These are phyloP conservation scores for Shargacucullia verbasci DNA, from an alignment of 2,888 invertebrate species.

Conservation along the genomic window DNA sequence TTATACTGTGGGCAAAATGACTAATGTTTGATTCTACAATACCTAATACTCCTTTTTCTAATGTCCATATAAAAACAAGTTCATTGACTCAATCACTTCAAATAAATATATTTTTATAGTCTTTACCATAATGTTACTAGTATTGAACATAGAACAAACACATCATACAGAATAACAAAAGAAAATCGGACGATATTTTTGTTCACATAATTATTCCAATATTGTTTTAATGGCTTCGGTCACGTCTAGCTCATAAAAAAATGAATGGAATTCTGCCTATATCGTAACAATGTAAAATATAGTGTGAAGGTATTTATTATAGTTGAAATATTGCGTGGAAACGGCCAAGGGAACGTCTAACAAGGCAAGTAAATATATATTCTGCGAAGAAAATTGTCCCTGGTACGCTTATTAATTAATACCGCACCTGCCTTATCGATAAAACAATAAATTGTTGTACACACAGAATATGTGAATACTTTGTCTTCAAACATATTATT, in stretches of 20 bases:
- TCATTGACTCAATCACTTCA: too few species aligned
- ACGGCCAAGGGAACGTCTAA: slow-evolving; percentile 1
- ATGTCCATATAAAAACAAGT: too few species aligned
- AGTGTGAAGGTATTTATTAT: slow-evolving; percentile 45
- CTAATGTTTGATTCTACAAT: too few species aligned
- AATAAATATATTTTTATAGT: background rate
- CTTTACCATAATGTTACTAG: background rate
- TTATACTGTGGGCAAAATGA: too few species aligned
- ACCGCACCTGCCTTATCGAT: slow-evolving; percentile 30
- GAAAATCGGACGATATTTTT: slow-evolving; percentile 6
- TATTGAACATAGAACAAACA: background rate
- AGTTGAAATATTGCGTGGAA: slow-evolving; percentile 37
- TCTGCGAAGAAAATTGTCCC: slow-evolving; percentile 41
- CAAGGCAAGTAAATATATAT: slow-evolving; percentile 36
- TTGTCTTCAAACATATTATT: slow-evolving; percentile 14
- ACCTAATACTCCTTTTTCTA: too few species aligned
- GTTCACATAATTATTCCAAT: slow-evolving; percentile 22
- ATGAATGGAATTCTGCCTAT: slow-evolving; percentile 13
- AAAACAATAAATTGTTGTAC: slow-evolving; percentile 5
- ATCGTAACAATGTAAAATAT: slow-evolving; percentile 29
- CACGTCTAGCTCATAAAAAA: slow-evolving; percentile 39
- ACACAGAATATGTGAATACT: slow-evolving; percentile 8
- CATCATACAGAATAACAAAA: background rate
- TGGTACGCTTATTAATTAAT: slow-evolving; percentile 43
- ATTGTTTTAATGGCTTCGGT: slow-evolving; percentile 29